phyloP scores from a whole-genome alignment of 2,113 vertebrate species.

The Tychaedon coryphoeus region DNA sequence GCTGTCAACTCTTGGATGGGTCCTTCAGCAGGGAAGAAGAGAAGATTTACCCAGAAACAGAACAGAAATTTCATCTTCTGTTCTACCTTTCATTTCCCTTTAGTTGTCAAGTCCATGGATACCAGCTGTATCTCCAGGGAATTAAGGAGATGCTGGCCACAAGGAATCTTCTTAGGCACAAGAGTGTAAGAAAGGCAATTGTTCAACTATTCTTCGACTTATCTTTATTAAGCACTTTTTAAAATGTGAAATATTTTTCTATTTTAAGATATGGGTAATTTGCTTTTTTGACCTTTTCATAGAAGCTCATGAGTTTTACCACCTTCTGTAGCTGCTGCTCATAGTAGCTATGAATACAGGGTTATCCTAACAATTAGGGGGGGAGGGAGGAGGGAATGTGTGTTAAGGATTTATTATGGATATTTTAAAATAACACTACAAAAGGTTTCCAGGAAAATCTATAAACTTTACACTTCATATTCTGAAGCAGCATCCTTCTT shows the following conservation, averaged over 20 bases:
- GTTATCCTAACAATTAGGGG: background rate
- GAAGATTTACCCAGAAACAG: background rate
- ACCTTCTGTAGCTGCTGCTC: background rate
- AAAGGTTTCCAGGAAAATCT: background rate
- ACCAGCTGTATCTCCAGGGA: background rate
- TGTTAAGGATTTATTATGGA: background rate
- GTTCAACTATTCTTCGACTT: background rate
- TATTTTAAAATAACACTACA: background rate
- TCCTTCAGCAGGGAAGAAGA: background rate
- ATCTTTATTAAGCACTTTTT: background rate
- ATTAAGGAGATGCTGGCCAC: background rate
- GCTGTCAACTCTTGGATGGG: rapidly evolving
- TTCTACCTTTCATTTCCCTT: background rate
- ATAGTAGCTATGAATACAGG: background rate
- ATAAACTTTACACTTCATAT: background rate
- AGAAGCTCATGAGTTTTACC: background rate
- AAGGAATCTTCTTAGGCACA: background rate
- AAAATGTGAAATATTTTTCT: background rate
- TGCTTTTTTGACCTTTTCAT: background rate
- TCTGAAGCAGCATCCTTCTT: background rate
- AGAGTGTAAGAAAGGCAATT: background rate
- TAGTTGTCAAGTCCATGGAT: background rate
- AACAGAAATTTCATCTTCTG: background rate
- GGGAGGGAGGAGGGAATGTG: background rate
- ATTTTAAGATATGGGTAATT: background rate